Conservation (phyloP, 2,888 invertebrate species). For the Hedychridium roseum region DNA sequence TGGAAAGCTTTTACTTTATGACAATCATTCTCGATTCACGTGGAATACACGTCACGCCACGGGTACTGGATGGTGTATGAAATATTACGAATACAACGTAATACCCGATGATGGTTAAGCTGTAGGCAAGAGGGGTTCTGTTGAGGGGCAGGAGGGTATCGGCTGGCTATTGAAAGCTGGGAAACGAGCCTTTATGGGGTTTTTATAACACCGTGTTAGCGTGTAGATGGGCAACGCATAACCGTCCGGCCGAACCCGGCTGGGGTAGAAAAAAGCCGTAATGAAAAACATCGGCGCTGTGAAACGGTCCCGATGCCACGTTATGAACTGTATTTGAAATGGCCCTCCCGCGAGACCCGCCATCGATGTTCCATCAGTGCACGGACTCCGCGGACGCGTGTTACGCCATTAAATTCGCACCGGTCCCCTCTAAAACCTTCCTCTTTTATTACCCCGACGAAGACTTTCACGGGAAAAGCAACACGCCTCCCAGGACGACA, state of each 20-base stretch:
- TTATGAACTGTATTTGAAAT: constrained; percentile 39
- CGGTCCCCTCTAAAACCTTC: constrained; percentile 2
- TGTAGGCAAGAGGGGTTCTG: constrained; percentile 28
- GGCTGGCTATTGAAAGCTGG: constrained; percentile 22
- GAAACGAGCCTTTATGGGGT: constrained; percentile 42
- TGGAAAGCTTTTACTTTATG: too few relatives aligned
- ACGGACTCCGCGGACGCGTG: too few relatives aligned
- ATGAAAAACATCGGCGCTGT: constrained; percentile 29
- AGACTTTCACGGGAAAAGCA: too few relatives aligned
- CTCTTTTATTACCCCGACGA: too few relatives aligned
- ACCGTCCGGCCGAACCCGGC: constrained; percentile 17
- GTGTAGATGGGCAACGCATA: constrained; percentile 24
- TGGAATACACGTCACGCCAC: constrained; percentile 5
- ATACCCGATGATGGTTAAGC: constrained; percentile 50
- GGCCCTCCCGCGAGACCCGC: constrained; percentile 21
- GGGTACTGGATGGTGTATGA: constrained; percentile 22
- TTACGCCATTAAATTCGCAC: too few relatives aligned
- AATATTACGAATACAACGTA: constrained; percentile 56
- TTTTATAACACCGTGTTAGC: constrained; percentile 41
- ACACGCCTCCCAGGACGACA: too few relatives aligned
- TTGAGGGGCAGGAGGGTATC: constrained; percentile 13
- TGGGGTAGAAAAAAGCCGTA: constrained; percentile 27
- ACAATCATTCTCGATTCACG: too few relatives aligned
- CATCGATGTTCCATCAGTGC: too few relatives aligned
- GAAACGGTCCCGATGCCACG: constrained; percentile 31